phyloP scores from a whole-genome alignment of 2,797 vertebrate species.

The Rhinophrynus dorsalis region DNA sequence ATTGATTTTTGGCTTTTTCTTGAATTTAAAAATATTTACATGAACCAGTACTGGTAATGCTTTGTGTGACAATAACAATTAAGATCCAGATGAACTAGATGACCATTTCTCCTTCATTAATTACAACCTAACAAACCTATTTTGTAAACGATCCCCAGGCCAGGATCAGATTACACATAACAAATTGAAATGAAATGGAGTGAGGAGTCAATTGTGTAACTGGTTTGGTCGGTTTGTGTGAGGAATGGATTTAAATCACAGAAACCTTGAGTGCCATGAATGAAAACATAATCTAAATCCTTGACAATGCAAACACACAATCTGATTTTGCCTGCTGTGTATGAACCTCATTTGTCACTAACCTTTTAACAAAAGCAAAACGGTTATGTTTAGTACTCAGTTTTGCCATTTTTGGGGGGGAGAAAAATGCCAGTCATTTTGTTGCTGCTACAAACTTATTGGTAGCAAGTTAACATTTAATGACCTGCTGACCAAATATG shows the following conservation, averaged over 20 bases:
- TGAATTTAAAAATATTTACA: background rate
- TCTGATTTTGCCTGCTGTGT: no score
- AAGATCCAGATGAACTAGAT: constrained; percentile 11
- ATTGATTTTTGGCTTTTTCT: no score
- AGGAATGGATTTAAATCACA: constrained; percentile 2
- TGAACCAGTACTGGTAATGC: background rate
- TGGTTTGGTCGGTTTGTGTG: background rate
- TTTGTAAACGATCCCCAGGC: constrained; percentile 12
- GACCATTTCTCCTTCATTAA: constrained; percentile 3
- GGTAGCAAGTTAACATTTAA: no score
- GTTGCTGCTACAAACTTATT: no score
- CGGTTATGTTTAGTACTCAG: no score
- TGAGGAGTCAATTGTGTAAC: constrained; percentile 12
- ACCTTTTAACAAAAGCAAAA: no score
- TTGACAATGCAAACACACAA: no score
- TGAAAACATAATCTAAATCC: background rate
- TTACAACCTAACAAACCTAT: constrained; percentile 27
- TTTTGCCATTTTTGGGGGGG: no score
- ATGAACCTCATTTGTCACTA: no score
- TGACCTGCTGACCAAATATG: no score
- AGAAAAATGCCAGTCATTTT: no score
- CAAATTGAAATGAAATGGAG: constrained; percentile 47
- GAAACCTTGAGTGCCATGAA: background rate
- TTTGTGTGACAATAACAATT: constrained; percentile 31
- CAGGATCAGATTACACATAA: constrained; percentile 38